Conservation (phyloP, 64 coral and sea anemone genomes). For the Trachythela sp. region DNA sequence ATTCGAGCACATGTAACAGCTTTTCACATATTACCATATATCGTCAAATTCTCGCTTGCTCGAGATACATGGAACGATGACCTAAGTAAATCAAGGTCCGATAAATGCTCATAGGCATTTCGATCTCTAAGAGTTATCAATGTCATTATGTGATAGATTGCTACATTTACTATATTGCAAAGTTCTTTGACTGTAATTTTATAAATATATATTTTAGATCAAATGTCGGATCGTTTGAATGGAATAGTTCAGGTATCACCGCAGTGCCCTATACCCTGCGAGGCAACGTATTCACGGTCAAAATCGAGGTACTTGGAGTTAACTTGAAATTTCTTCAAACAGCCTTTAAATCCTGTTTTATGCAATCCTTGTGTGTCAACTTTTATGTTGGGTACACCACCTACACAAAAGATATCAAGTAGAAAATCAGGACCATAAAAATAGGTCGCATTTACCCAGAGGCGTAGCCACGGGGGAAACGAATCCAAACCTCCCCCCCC, state of each 20-base stretch:
- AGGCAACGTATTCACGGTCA: neutral
- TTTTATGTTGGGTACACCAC: neutral
- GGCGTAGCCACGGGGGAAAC: neutral
- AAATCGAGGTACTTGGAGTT: neutral
- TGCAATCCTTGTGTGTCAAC: neutral
- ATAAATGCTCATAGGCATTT: no score
- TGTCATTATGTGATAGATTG: neutral
- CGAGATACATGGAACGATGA: no score
- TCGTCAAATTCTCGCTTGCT: no score
- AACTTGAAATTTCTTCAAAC: neutral
- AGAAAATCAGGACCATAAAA: neutral
- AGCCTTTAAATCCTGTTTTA: neutral
- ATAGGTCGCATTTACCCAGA: no score
- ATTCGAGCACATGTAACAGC: no score
- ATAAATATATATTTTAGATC: no score
- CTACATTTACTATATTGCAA: neutral
- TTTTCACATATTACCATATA: no score
- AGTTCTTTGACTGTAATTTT: neutral
- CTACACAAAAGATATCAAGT: neutral
- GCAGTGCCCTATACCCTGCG: neutral
- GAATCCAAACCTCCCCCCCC: no score
- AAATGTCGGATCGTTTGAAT: no score
- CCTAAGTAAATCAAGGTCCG: no score
- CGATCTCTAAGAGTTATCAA: no score
- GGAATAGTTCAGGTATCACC: neutral